Base-by-base conservation (phyloP, 2,888 invertebrate species). In the Sipha maydis region DNA sequence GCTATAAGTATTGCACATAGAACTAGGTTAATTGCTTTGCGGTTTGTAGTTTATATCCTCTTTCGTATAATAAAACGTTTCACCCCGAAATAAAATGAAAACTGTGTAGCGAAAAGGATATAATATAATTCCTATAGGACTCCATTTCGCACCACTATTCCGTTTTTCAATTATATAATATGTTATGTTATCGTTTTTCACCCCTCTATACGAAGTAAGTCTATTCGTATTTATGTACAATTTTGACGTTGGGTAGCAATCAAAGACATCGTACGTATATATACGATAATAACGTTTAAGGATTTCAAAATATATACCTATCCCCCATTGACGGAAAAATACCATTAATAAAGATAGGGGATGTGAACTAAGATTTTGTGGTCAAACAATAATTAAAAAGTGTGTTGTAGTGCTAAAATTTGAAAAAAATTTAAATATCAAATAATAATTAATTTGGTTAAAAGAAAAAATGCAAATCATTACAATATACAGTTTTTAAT, bases 11-110 rank as follows among this genome's bases (percentile, higher is more conserved):
- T 38, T 25, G 8, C 4, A 3, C 25, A 1, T 61, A 4, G 31
- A 31, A 85, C 85, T 67, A 48, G 67, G 85, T 85, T 85, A 77
- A 85, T 85, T 85, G 85, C 85, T 85, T 85, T 48, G 48, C 56
- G 61, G 34, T 1, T n/a, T 1, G 25, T 41, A 48, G 82, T 14
- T 38, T 77, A 61, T 69, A 85, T 85, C 85, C 77, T 76, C 61
- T 76, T 25, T 76, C 77, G 25, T 67, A 77, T 48, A 61, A 77
- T 77, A 85, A 85, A 85, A 67, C 67, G 85, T 77, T 85, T 85
- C 38, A n/a, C 38, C n/a, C 56, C 25, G 67, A 85, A 21, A 85
- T 79, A 84, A 77, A 77, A 85, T 67, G 85, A 85, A 77, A 85
- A 85, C 14, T 28, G 28, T 4, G 34, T 4, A 3, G 31, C n/a